Evolutionary conservation across 2,888 invertebrate species (phyloP).

Genomic region (Hyppa rectilinea): DNA sequence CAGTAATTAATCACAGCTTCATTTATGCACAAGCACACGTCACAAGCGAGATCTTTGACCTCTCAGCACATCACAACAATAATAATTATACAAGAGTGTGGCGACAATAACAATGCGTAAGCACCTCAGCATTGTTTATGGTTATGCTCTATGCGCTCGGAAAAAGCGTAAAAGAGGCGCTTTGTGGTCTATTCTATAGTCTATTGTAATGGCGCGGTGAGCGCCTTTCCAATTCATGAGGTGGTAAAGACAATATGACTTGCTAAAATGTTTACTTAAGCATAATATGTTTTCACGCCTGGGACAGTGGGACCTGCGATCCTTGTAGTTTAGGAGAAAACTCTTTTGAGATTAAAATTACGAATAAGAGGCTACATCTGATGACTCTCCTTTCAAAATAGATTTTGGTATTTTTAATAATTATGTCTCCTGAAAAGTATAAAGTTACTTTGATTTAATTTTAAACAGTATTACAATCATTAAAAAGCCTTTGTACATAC

Average conservation of each 20-base stretch:
- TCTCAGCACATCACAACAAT: slow-evolving; percentile 4
- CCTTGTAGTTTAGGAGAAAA: background rate
- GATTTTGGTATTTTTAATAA: background rate
- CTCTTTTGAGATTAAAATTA: background rate
- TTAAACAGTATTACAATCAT: background rate
- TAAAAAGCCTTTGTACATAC: background rate
- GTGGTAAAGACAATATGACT: slow-evolving; percentile 8
- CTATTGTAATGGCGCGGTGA: slow-evolving; percentile 36
- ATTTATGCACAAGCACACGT: slow-evolving; percentile 15
- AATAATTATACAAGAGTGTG: slow-evolving; percentile 47
- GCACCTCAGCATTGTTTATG: slow-evolving; percentile 38
- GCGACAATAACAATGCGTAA: slow-evolving; percentile 30
- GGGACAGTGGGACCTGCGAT: too few species aligned
- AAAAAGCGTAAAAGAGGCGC: slow-evolving; percentile 34
- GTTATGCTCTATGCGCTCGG: slow-evolving; percentile 22
- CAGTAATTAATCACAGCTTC: background rate
- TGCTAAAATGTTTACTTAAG: slow-evolving; percentile 9
- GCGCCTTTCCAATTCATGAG: slow-evolving; percentile 22
- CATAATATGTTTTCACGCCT: background rate
- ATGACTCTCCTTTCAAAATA: background rate
- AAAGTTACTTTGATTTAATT: background rate
- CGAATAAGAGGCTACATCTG: background rate
- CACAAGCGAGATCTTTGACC: slow-evolving; percentile 45
- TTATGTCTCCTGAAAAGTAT: background rate
- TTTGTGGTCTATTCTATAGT: slow-evolving; percentile 36